phyloP scores from a whole-genome alignment of 1,140 invertebrate species.

The Rhopalosiphum padi region DNA sequence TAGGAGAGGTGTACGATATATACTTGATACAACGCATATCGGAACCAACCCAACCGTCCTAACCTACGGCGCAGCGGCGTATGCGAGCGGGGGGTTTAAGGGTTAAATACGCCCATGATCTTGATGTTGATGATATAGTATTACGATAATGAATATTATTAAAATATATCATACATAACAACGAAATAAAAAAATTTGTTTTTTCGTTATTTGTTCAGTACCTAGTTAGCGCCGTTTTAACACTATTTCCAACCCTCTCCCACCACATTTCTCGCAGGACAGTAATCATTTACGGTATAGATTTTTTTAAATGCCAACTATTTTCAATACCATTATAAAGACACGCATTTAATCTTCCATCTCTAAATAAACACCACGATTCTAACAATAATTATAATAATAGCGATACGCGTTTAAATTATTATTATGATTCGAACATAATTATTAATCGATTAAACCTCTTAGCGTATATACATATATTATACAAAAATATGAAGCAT shows the following conservation, averaged over 20 bases:
- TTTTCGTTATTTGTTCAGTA: not conserved
- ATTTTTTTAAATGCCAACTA: not conserved
- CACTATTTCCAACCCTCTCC: not conserved
- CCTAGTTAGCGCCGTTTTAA: not conserved
- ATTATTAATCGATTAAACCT: not conserved
- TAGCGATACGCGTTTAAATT: no score
- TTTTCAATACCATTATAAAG: not conserved
- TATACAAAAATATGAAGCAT: not conserved
- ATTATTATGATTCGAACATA: not conserved
- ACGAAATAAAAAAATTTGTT: not conserved
- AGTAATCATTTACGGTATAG: not conserved
- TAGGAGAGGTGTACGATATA: no score
- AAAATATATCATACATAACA: not conserved
- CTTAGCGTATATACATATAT: not conserved
- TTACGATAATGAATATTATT: conserved; percentile 18
- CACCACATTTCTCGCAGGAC: not conserved
- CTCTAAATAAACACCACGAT: not conserved
- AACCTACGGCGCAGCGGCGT: no score
- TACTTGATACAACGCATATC: not conserved
- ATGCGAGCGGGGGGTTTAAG: not conserved
- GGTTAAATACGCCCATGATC: not conserved
- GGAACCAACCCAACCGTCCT: not conserved
- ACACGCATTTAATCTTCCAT: not conserved
- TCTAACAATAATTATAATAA: not conserved
- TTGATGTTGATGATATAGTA: not conserved